These are phyloP conservation scores for Fulica atra DNA, from an alignment of 2,113 vertebrate species.

Conservation along the genomic window DNA sequence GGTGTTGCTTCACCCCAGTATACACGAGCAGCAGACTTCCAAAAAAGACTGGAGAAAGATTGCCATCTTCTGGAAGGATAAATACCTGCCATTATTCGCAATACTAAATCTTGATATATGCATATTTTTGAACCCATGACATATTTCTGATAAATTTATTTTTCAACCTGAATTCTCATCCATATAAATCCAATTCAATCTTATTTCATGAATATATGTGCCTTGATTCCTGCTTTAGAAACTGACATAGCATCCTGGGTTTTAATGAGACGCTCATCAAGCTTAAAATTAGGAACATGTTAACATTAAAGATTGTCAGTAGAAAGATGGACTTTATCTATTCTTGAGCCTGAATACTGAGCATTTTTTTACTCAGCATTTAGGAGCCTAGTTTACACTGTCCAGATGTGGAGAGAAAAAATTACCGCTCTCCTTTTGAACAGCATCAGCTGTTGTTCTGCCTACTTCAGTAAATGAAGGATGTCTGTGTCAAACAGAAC, in stretches of 20 bases:
- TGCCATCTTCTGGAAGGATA: slow-evolving; percentile 69
- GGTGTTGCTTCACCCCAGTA: neutral
- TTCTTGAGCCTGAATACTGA: neutral
- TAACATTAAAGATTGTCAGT: neutral
- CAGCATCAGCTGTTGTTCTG: neutral
- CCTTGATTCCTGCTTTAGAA: neutral
- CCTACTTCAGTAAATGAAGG: neutral
- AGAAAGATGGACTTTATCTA: neutral
- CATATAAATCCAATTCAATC: neutral
- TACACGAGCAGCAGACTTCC: neutral
- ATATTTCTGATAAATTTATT: neutral
- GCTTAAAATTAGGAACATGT: neutral
- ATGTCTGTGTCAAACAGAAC: neutral
- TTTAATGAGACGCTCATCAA: neutral
- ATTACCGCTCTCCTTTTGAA: neutral
- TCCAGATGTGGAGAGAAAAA: neutral
- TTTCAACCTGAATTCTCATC: neutral
- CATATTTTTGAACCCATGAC: neutral
- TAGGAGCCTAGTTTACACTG: neutral
- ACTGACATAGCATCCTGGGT: neutral
- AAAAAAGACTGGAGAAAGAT: slow-evolving; percentile 10
- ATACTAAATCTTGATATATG: neutral
- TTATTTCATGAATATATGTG: neutral
- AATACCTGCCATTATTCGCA: slow-evolving; percentile 6
- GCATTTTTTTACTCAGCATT: neutral